Evolutionary conservation across 2,797 vertebrate species (phyloP).

Genomic region (Paramormyrops hopkinsi): DNA sequence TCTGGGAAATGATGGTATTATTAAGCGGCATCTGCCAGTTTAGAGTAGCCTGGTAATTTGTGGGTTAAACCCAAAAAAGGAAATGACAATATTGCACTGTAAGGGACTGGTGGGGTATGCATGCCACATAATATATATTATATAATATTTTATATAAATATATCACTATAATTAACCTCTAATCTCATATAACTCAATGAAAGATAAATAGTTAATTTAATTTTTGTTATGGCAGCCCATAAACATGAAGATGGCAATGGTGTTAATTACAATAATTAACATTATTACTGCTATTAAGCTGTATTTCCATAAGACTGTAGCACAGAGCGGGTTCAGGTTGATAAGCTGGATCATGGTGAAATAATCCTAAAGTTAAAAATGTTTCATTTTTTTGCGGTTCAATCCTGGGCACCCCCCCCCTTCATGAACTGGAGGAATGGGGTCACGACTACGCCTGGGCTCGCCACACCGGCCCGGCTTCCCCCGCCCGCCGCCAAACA

Average conservation of each 20-base stretch:
- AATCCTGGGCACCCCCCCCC: too few species aligned
- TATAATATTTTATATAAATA: background rate
- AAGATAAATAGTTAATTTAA: background rate
- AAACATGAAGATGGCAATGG: background rate
- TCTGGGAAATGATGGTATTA: background rate
- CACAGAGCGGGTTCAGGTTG: background rate
- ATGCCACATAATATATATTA: background rate
- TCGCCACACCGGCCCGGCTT: background rate
- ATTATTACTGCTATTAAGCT: background rate
- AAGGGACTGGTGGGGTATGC: background rate
- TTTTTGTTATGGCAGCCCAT: background rate
- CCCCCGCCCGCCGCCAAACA: background rate
- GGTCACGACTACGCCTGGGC: background rate
- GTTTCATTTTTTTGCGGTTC: background rate
- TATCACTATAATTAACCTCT: background rate
- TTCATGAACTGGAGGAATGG: background rate
- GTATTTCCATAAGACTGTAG: background rate
- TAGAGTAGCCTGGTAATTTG: background rate
- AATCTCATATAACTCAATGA: background rate
- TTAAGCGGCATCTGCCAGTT: background rate
- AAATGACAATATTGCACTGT: background rate
- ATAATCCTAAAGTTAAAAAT: background rate
- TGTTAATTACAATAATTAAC: background rate
- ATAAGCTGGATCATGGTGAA: background rate
- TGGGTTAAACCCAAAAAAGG: background rate